phyloP scores from a whole-genome alignment of 2,888 invertebrate genomes.

The Doris montereyensis region DNA sequence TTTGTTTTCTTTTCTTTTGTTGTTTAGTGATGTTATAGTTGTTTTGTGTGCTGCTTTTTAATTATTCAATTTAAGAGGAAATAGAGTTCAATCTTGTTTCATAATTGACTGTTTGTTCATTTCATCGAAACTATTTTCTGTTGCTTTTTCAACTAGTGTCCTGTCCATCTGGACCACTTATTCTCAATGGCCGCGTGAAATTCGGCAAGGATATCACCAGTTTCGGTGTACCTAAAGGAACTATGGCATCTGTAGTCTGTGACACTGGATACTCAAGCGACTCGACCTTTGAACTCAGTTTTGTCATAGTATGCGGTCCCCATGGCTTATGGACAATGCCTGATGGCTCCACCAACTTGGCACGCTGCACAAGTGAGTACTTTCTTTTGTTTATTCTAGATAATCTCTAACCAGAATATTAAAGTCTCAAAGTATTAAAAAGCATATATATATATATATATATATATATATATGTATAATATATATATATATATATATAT shows the following conservation, averaged over 20 bases:
- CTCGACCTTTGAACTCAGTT: conserved; percentile 31
- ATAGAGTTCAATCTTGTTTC: too few species aligned
- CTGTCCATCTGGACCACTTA: conserved; percentile 7
- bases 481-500: too few species aligned
- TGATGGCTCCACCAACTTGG: conserved; percentile 38
- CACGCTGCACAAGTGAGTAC: conserved; percentile 45
- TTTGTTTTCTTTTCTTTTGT: too few species aligned
- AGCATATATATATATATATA: too few species aligned
- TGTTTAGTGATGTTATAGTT: too few species aligned
- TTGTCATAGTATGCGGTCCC: conserved; percentile 42
- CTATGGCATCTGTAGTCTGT: conserved; percentile 49
- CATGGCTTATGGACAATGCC: conserved; percentile 44
- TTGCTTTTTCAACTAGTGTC: conserved; percentile 8
- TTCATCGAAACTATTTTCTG: too few species aligned
- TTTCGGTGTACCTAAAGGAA: conserved; percentile 41
- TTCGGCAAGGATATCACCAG: background rate
- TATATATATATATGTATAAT: too few species aligned
- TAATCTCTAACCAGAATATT: too few species aligned
- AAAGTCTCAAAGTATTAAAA: too few species aligned
- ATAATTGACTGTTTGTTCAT: too few species aligned
- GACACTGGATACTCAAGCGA: conserved; percentile 44
- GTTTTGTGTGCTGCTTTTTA: too few species aligned
- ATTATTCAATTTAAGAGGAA: background rate
- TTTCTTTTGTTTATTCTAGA: too few species aligned
- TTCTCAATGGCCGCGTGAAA: conserved; percentile 29